Evolutionary conservation across 1,140 invertebrate species (phyloP).

Genomic region (Sitobion miscanthi): DNA sequence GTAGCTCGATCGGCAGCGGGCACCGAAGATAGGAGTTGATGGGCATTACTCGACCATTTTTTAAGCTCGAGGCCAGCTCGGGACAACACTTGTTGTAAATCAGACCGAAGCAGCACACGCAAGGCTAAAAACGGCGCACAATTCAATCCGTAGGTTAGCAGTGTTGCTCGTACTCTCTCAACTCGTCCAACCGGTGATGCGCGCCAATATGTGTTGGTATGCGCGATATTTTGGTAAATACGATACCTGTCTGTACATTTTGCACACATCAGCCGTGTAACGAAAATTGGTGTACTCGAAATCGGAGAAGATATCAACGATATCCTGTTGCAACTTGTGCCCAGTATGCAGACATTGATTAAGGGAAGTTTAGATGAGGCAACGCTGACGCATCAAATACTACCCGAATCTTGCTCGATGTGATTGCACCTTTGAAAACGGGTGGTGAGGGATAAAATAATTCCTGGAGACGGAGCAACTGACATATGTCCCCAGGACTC

Average conservation of each 20-base stretch:
- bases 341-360: no score
- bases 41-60: no score
- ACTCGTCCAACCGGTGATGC: not conserved
- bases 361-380: no score
- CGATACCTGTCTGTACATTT: conserved; percentile 59
- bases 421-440: not conserved
- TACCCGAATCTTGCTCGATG: not conserved
- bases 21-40: no score
- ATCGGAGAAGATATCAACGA: conserved; percentile 62
- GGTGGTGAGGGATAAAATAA: not conserved
- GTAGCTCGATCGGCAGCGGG: no score
- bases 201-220: conserved; percentile 62
- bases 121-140: no score
- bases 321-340: conserved; percentile 62
- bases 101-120: no score
- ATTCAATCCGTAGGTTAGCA: no score
- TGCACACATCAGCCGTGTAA: conserved; percentile 61
- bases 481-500: not conserved
- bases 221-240: conserved; percentile 57
- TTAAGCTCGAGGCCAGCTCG: no score
- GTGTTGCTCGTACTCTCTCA: no score
- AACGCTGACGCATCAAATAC: no score
- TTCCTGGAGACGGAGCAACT: not conserved
- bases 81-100: no score
- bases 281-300: conserved; percentile 60